These are phyloP conservation scores for Ferrisia virgata DNA, from an alignment of 2,888 invertebrate genomes.

Conservation along the genomic window DNA sequence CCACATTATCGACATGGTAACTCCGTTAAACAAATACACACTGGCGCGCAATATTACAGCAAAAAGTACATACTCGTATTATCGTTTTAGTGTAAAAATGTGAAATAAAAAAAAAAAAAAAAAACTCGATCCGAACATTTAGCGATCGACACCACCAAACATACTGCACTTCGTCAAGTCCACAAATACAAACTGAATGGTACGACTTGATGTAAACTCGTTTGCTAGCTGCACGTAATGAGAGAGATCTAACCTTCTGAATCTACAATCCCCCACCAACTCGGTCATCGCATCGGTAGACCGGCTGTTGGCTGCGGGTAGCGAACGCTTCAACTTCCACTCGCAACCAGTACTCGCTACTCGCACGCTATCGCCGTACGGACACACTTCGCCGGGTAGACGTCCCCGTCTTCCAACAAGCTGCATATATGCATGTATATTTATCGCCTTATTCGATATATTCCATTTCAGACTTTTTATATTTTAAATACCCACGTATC, in stretches of 20 bases:
- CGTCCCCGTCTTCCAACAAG: neutral
- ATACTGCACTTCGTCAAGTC: neutral
- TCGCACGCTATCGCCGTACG: too few relatives aligned
- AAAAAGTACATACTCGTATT: too few relatives aligned
- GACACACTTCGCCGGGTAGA: neutral
- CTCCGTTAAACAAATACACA: neutral
- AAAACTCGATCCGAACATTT: neutral
- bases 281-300: neutral
- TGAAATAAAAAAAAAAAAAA: neutral
- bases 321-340: too few relatives aligned
- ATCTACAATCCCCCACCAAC: conserved; percentile 8
- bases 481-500: too few relatives aligned
- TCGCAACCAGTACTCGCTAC: conserved; percentile 25
- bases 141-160: neutral
- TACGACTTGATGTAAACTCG: neutral
- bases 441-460: too few relatives aligned
- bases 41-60: neutral
- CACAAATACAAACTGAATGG: conserved; percentile 2
- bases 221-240: neutral
- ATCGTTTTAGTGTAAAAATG: neutral
- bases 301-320: neutral
- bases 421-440: neutral
- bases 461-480: too few relatives aligned
- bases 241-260: conserved; percentile 2
- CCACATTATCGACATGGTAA: neutral